These are phyloP conservation scores for Callionymus lyra DNA, from an alignment of 2,113 vertebrate genomes.

Conservation along the genomic window DNA sequence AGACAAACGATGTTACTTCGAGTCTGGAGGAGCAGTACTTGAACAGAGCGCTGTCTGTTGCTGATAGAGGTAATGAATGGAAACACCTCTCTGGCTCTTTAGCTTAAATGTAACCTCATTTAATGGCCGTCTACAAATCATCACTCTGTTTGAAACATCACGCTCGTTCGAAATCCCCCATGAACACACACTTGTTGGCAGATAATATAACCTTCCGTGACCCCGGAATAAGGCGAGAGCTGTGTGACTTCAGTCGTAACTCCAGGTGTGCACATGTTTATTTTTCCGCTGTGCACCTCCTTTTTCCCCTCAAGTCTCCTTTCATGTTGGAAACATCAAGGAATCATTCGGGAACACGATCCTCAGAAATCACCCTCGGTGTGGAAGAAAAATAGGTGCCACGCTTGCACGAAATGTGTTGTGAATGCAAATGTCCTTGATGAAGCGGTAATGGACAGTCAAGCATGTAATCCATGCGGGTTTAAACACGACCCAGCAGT, in stretches of 20 bases:
- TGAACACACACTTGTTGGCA: too few relatives aligned
- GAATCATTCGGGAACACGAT: too few relatives aligned
- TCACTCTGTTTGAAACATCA: neutral
- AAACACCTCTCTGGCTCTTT: neutral
- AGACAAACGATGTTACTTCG: conserved; percentile 78
- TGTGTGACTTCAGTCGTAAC: too few relatives aligned
- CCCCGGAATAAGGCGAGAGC: too few relatives aligned
- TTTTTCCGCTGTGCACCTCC: too few relatives aligned
- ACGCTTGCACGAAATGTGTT: conserved; percentile 23
- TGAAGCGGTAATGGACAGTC: conserved; percentile 8
- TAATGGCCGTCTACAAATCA: neutral
- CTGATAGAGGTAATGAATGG: conserved; percentile 79
- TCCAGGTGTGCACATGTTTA: too few relatives aligned
- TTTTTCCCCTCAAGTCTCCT: too few relatives aligned
- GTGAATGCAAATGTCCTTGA: conserved; percentile 18
- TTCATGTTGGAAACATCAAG: too few relatives aligned
- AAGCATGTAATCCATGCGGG: conserved; percentile 12
- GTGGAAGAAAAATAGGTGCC: conserved; percentile 14
- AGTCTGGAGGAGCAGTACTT: conserved; percentile 85
- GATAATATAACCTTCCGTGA: too few relatives aligned
- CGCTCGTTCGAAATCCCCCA: too few relatives aligned
- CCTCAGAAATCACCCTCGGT: neutral
- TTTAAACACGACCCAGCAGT: conserved; percentile 10
- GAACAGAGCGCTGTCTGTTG: conserved; percentile 81
- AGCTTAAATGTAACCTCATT: neutral